Base-by-base conservation (phyloP, 1,140 invertebrate species). In the Bombus balteatus region DNA sequence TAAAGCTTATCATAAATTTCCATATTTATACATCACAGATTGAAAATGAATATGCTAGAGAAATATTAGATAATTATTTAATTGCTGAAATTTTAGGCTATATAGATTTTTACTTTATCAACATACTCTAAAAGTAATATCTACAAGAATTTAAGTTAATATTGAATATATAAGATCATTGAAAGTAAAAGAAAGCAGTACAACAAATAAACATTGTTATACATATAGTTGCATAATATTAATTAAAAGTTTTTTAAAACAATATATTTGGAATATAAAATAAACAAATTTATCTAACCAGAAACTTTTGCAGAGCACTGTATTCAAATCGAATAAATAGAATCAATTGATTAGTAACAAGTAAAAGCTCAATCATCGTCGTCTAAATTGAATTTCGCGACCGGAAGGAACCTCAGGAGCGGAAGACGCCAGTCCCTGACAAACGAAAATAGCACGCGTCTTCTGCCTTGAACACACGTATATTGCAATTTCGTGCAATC, bases 401-500 rank as follows among this genome's bases (percentile, higher is more conserved):
- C 5, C 59, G 73, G 74, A 59, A 78, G 76, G 22, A 34, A 4
- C 10, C 5, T 34, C n/a, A 75, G 25, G 66, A 77, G 10, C 82
- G 82, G 65, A 83, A 83, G 73, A 43, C 34, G 22, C 15, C 22
- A 28, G 34, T 32, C 22, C 34, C 73, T 57, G 41, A 80, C 53
- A 85, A 79, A 73, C 83, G 76, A 85, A 85, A 85, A 85, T 85
- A 85, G 83, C 83, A 77, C 25, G 75, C 39, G 41, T 65, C 68
- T 85, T 85, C 75, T 73, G 25, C 53, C 76, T 65, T 73, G 62
- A 28, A 37, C 39, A 32, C 53, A n/a, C 59, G 47, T 76, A 76
- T 76, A 76, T 75, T 82, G 80, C 65, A 86, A 74, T 82, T 82
- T 83, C 80, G 79, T 86, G 72, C 80, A 82, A 71, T 86, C 73